Evolutionary conservation across 2,113 vertebrate genomes (phyloP).

Genomic region (Sinocyclocheilus anshuiensis): DNA sequence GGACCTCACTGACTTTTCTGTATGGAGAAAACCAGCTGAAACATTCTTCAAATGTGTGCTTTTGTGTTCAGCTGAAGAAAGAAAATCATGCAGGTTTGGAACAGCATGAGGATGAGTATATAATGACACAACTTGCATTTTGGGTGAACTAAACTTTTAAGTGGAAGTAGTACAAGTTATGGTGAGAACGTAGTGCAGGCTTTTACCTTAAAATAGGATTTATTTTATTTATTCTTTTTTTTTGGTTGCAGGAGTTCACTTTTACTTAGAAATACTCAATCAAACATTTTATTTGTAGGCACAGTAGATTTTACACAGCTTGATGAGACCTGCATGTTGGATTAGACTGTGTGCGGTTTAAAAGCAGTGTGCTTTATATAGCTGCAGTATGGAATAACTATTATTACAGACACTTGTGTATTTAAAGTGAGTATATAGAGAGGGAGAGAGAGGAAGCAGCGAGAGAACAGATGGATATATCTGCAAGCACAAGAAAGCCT

Average conservation of each 20-base stretch:
- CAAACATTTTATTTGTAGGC: background rate
- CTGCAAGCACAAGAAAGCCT: conserved; percentile 15
- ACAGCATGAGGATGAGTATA: background rate
- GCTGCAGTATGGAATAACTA: conserved; percentile 31
- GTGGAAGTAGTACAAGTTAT: background rate
- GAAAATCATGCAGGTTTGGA: background rate
- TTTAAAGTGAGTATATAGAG: background rate
- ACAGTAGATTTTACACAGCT: background rate
- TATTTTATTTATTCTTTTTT: background rate
- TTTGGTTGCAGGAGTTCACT: background rate
- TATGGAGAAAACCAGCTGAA: background rate
- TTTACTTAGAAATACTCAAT: background rate
- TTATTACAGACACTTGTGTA: conserved; percentile 25
- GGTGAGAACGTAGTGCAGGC: background rate
- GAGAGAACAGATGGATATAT: conserved; percentile 13
- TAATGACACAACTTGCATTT: background rate
- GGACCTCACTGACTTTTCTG: background rate
- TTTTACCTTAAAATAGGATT: conserved; percentile 5
- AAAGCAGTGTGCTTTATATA: background rate
- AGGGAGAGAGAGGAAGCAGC: conserved; percentile 4
- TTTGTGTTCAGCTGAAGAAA: background rate
- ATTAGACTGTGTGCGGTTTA: background rate
- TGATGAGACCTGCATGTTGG: background rate
- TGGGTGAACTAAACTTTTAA: background rate
- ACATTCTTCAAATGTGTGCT: background rate